Conservation (phyloP, 2,888 invertebrate species). For the Drosophila cracens region DNA sequence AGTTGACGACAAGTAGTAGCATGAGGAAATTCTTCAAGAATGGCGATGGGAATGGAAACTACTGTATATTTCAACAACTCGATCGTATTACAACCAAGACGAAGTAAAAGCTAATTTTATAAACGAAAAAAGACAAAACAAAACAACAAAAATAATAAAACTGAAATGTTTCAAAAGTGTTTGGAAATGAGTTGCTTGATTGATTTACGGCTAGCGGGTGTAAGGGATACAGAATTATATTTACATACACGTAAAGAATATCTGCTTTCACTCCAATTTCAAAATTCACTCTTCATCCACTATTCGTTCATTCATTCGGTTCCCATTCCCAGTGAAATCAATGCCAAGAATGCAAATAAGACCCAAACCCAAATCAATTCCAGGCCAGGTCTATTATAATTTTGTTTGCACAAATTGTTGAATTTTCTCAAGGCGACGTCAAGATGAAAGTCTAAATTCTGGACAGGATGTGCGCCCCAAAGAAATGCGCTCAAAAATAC, state of each 20-base stretch:
- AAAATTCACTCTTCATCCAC: conserved; percentile 60
- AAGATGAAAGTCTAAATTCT: conserved; percentile 63
- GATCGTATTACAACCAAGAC: conserved; percentile 58
- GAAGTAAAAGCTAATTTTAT: conserved; percentile 61
- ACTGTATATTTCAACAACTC: conserved; percentile 44
- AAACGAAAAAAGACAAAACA: conserved; percentile 8
- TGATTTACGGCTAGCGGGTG: conserved; percentile 66
- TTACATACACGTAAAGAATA: conserved; percentile 2
- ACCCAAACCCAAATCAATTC: conserved; percentile 14
- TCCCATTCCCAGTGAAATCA: conserved; percentile 70
- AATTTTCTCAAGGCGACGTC: conserved; percentile 66
- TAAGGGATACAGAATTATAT: neutral
- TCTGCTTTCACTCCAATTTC: conserved; percentile 50
- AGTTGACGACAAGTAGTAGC: conserved; percentile 75
- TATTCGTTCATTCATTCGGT: conserved; percentile 35
- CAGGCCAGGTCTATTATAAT: conserved; percentile 20
- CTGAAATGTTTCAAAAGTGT: conserved; percentile 10
- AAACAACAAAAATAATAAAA: conserved; percentile 17
- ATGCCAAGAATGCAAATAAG: conserved; percentile 73
- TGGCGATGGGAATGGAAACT: conserved; percentile 23
- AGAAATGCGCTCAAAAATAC: conserved; percentile 3
- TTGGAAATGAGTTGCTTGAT: conserved; percentile 62
- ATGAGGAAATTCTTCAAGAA: conserved; percentile 3
- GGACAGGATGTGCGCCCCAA: conserved; percentile 59
- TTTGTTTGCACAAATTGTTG: conserved; percentile 66